These are phyloP conservation scores for Phataginus tetradactyla DNA, from an alignment of 2,797 vertebrate species.

Conservation along the genomic window DNA sequence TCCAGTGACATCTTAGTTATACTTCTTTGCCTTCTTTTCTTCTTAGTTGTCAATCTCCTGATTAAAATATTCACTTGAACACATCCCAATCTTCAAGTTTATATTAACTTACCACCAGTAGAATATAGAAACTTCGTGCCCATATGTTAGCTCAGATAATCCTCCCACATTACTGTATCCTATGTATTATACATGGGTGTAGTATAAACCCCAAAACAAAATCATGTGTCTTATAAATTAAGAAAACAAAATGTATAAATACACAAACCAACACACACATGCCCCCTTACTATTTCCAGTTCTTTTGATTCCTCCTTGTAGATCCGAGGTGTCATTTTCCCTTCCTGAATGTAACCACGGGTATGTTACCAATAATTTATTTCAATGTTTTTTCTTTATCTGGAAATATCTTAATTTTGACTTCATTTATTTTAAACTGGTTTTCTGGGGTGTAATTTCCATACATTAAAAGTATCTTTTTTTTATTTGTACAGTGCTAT, in stretches of 20 bases:
- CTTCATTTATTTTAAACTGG: slow-evolving; percentile 36
- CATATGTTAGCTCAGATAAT: neutral
- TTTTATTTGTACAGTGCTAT: neutral
- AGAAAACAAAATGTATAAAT: neutral
- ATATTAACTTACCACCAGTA: neutral
- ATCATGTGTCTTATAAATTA: neutral
- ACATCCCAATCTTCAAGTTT: neutral
- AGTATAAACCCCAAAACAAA: neutral
- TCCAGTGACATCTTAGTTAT: neutral
- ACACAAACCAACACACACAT: neutral
- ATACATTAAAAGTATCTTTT: slow-evolving; percentile 30
- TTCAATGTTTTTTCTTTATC: neutral
- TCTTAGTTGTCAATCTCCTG: neutral
- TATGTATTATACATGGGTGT: neutral
- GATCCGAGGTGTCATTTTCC: neutral
- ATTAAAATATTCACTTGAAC: neutral
- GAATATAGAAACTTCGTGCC: neutral
- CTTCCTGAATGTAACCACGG: neutral
- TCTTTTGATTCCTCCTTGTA: neutral
- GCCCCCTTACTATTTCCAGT: neutral
- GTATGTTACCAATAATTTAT: neutral
- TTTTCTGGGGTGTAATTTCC: slow-evolving; percentile 17
- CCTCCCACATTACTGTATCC: neutral
- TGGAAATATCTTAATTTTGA: slow-evolving; percentile 39
- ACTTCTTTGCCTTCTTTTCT: neutral